Evolutionary conservation across 1,140 invertebrate genomes (phyloP), one percentile per base, ranked within the genome.

Genomic region (Drosophila nikananu): DNA sequence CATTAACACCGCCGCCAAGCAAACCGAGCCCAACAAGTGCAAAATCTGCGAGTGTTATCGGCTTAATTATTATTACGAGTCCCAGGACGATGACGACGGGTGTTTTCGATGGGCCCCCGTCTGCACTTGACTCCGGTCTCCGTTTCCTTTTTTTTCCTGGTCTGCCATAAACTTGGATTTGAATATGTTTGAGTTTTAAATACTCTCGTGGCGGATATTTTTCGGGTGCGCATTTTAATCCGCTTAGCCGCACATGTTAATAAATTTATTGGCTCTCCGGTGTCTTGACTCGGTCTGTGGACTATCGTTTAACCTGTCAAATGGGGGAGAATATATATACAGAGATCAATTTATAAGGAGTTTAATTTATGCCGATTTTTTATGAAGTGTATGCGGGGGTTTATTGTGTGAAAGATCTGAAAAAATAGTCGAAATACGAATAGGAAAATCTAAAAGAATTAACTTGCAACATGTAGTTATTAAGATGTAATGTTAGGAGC

Each of bases 1-100:
- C 74, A 86, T 86, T 86, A 86, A 87, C 83, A 86, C 83, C 76
- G 58, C 79, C 61, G 58, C 76, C 61, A 48, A 68, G 44, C 66
- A 59, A 59, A 77, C 73, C 78, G 44, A 60, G 57, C 70, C 70
- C 59, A 76, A 77, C 84, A 84, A 90, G 84, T 89, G 84, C 84
- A 89, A 89, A 89, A 89, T 89, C 84, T 90, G 86, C 68, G 73
- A 84, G 79, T 89, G 86, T 89, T 89, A 89, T 89, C 86, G 86
- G 86, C 86, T 89, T 89, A 89, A 89, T 89, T 89, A 89, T 90
- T 81, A 89, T 90, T 89, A 90, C 74, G 78, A 79, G 81, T 89
- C 84, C 86, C 86, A 77, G 65, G 78, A 54, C 86, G 86, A 76
- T 46, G 74, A 39, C 74, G 60, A 80, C 66, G 75, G 86, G 70